Conservation (phyloP, 2,113 vertebrate genomes). For the Protobothrops mucrosquamatus region DNA sequence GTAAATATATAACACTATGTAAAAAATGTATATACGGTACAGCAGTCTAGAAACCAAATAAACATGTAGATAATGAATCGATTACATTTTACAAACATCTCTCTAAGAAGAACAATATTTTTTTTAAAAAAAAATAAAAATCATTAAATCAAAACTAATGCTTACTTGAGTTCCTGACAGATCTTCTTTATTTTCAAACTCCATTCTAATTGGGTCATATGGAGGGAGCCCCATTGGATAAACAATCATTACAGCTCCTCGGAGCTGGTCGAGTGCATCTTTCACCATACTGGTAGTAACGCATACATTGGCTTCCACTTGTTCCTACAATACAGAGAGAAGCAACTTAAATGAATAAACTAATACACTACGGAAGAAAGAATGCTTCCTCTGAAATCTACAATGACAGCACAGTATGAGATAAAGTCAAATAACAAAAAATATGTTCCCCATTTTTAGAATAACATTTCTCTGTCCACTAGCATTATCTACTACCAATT, state of each 20-base stretch:
- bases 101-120: not conserved
- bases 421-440: conserved; percentile 7
- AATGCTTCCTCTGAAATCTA: not conserved
- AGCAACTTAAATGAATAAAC: not conserved
- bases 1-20: not conserved
- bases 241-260: conserved; percentile 91
- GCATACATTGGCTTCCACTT: conserved; percentile 83
- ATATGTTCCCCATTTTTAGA: not conserved
- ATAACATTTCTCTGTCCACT: not conserved
- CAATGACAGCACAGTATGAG: not conserved
- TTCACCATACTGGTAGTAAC: conserved; percentile 83
- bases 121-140: not conserved
- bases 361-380: not conserved
- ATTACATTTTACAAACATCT: not conserved
- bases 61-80: not conserved
- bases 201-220: conserved; percentile 89
- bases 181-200: conserved; percentile 89
- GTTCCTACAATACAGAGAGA: conserved; percentile 77
- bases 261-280: conserved; percentile 87
- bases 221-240: conserved; percentile 97
- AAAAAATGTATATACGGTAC: not conserved
- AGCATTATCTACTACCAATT: not conserved
- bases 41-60: not conserved
- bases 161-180: conserved; percentile 84
- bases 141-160: not conserved